Percentiles rank a stretch among this genome's conserved stretches.
These are phyloP conservation scores for human (Homo sapiens) DNA, from an alignment of 2,113 vertebrate species.

Conservation along the genomic window DNA sequence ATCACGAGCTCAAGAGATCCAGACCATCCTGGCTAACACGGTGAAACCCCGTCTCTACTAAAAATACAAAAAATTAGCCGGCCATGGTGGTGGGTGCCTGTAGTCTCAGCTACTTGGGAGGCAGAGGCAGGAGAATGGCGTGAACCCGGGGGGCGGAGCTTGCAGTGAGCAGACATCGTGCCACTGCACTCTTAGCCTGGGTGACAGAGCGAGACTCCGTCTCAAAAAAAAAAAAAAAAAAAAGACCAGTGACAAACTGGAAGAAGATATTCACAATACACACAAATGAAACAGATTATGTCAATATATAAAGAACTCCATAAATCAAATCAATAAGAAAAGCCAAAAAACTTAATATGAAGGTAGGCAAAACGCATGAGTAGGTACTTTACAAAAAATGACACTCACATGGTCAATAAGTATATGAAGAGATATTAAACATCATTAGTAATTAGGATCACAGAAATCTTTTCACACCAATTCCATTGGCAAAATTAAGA, in stretches of 20 bases:
- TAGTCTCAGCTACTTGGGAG: no score
- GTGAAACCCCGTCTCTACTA: no score
- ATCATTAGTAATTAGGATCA: background rate
- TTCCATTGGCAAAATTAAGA: constrained; percentile 7
- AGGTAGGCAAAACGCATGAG: background rate
- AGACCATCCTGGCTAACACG: no score
- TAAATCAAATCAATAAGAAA: background rate
- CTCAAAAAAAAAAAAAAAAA: no score
- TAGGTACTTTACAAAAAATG: background rate
- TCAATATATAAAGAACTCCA: background rate
- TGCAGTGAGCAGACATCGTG: no score
- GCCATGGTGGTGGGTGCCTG: no score
- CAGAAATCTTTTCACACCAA: background rate
- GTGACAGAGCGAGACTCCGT: no score
- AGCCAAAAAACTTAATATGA: background rate
- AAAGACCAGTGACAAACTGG: background rate
- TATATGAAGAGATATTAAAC: background rate
- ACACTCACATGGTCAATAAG: background rate
- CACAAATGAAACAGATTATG: background rate
- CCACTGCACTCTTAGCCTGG: no score
- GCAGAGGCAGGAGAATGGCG: no score
- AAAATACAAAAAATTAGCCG: no score
- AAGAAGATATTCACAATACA: background rate
- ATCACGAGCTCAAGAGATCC: no score
- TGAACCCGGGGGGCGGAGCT: no score